phyloP scores from a whole-genome alignment of 2,113 vertebrate species.

The Solea senegalensis region DNA sequence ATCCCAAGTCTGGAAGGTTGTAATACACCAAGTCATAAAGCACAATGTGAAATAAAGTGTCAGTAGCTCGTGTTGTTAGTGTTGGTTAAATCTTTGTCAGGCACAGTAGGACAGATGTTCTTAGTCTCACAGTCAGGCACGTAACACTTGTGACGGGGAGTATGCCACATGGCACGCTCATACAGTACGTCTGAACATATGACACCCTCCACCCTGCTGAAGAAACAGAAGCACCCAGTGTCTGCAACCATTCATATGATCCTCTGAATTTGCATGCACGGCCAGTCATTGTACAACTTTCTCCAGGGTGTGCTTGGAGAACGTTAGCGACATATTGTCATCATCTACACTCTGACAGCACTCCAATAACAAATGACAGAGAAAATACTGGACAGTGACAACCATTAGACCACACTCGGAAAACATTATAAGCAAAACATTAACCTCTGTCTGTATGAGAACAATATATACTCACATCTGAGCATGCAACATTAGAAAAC shows the following conservation, averaged over 20 bases:
- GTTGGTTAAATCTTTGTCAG: conserved; percentile 38
- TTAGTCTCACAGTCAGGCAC: conserved; percentile 34
- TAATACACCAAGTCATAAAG: conserved; percentile 20
- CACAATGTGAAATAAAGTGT: conserved; percentile 22
- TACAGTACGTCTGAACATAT: conserved; percentile 51
- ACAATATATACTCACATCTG: too few species aligned
- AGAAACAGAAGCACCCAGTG: conserved; percentile 50
- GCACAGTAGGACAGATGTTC: conserved; percentile 40
- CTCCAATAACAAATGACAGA: not conserved
- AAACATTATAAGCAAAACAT: too few species aligned
- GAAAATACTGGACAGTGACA: too few species aligned
- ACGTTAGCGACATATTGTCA: not conserved
- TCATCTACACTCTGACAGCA: not conserved
- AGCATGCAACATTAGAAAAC: too few species aligned
- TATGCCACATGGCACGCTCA: conserved; percentile 62
- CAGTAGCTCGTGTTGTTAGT: conserved; percentile 31
- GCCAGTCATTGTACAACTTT: conserved; percentile 6
- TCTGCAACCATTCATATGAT: conserved; percentile 29
- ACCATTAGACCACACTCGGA: too few species aligned
- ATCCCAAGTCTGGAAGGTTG: conserved; percentile 11
- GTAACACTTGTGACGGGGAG: conserved; percentile 60
- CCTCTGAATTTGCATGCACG: conserved; percentile 22
- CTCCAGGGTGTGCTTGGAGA: not conserved
- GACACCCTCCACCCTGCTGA: conserved; percentile 30
- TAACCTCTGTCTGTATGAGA: too few species aligned